Evolutionary conservation across 2,797 vertebrate species (phyloP).

Genomic region (Phoebastria nigripes): DNA sequence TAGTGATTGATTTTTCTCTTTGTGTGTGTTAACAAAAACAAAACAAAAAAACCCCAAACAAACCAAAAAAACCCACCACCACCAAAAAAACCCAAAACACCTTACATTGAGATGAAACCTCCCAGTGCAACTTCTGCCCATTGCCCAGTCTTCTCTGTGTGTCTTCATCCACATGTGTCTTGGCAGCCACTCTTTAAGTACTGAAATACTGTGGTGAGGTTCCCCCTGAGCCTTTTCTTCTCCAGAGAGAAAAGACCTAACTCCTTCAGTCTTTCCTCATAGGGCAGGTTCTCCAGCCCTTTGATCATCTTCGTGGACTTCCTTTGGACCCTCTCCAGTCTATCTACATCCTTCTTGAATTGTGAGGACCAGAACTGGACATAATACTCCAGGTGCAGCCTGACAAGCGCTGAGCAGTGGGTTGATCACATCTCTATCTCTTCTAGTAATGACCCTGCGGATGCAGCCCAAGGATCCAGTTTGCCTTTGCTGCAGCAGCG

Average conservation of each 20-base stretch:
- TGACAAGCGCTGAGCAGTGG: neutral
- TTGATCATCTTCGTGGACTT: neutral
- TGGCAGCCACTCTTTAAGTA: neutral
- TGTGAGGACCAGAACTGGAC: neutral
- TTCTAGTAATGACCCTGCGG: too few species aligned
- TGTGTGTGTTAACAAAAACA: neutral
- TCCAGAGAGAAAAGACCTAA: neutral
- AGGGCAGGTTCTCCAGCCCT: neutral
- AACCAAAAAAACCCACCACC: neutral
- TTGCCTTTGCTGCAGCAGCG: neutral
- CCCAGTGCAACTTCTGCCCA: neutral
- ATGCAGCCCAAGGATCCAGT: neutral
- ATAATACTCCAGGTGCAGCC: neutral
- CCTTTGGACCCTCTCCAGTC: neutral
- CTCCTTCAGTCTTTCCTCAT: neutral
- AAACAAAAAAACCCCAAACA: too few species aligned
- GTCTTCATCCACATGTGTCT: neutral
- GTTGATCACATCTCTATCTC: neutral
- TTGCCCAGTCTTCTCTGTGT: neutral
- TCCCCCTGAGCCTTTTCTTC: neutral
- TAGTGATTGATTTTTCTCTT: neutral
- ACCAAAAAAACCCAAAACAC: too few species aligned
- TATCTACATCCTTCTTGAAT: neutral
- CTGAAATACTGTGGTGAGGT: neutral
- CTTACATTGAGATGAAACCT: neutral